Conservation (phyloP, 2,113 vertebrate species). For the Trogon surrucura region DNA sequence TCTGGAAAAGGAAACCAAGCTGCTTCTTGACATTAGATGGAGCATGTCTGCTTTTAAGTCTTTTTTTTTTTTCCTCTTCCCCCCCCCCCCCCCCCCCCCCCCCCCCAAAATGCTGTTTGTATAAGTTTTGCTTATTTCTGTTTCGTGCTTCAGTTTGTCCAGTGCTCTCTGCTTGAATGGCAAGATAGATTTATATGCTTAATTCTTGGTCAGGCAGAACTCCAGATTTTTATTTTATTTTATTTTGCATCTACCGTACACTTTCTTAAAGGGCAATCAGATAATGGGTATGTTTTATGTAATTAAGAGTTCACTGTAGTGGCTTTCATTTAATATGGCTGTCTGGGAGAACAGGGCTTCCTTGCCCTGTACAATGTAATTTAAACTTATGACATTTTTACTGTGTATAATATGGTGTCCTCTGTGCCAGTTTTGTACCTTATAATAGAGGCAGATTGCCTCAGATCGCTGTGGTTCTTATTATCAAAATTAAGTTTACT, state of each 20-base stretch:
- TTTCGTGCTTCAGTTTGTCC: constrained; percentile 88
- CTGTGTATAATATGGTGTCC: constrained; percentile 97
- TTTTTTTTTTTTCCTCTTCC: neutral
- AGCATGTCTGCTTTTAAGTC: constrained; percentile 80
- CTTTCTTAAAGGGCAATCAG: constrained; percentile 91
- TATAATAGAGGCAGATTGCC: constrained; percentile 90
- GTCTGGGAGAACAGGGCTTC: constrained; percentile 89
- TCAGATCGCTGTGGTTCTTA: constrained; percentile 96
- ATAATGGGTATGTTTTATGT: constrained; percentile 88
- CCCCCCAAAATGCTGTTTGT: constrained; percentile 76
- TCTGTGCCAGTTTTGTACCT: constrained; percentile 99
- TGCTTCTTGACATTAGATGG: constrained; percentile 92
- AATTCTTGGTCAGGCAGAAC: constrained; percentile 83
- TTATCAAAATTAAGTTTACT: constrained; percentile 99
- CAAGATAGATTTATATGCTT: constrained; percentile 86
- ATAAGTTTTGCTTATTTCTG: constrained; percentile 84
- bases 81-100: neutral
- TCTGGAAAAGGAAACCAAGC: constrained; percentile 85
- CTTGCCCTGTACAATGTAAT: constrained; percentile 87
- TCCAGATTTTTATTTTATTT: constrained; percentile 67
- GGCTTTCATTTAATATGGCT: constrained; percentile 94
- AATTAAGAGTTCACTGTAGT: constrained; percentile 91
- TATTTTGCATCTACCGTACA: constrained; percentile 84
- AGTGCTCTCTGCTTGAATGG: constrained; percentile 89
- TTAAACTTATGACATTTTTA: constrained; percentile 99